Conservation (phyloP, 2,113 vertebrate genomes). For the Anarhynchus alexandrinus region DNA sequence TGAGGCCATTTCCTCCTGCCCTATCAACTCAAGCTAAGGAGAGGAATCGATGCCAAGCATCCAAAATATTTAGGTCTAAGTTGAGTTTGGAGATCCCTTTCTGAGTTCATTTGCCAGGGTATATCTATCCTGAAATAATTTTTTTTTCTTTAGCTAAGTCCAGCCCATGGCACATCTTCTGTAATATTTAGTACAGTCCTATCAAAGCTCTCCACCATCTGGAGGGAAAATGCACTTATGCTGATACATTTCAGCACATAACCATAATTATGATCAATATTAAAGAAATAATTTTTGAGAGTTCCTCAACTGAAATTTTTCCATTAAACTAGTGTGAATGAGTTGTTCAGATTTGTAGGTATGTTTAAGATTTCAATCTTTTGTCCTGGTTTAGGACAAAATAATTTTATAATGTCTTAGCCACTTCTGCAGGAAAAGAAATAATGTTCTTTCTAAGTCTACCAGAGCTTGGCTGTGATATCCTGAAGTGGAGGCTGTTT, state of each 20-base stretch:
- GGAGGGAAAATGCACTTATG: neutral
- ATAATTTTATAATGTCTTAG: neutral
- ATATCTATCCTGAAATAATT: neutral
- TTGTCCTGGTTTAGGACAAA: neutral
- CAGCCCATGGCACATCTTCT: neutral
- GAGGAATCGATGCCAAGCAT: neutral
- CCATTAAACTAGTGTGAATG: neutral
- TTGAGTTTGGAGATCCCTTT: neutral
- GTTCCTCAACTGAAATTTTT: neutral
- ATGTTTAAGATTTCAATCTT: neutral
- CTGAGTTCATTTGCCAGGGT: neutral
- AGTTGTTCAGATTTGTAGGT: neutral
- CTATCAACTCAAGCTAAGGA: neutral
- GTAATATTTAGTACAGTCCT: neutral
- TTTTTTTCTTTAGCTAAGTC: neutral
- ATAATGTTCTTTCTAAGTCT: neutral
- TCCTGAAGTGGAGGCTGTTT: neutral
- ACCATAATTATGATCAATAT: neutral
- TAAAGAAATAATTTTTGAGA: neutral
- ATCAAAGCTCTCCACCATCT: neutral
- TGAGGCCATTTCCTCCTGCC: too few relatives aligned
- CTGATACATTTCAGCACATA: neutral
- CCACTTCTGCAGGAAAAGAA: neutral
- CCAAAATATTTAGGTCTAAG: neutral
- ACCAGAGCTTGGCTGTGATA: neutral